Evolutionary conservation across 2,888 invertebrate genomes (phyloP).

Genomic region (Stratiomys singularior): DNA sequence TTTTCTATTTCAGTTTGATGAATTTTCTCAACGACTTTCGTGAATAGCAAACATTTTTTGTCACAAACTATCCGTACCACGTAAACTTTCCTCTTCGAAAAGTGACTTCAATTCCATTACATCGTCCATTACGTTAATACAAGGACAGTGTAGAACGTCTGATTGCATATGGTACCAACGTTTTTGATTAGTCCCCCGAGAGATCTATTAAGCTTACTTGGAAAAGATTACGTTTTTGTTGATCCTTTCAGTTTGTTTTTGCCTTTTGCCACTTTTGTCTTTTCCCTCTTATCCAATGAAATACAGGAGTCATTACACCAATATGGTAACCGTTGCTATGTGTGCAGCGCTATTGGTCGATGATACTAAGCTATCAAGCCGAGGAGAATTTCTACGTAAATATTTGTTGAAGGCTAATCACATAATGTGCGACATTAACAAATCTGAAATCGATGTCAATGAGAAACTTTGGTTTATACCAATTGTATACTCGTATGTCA

Average conservation of each 20-base stretch:
- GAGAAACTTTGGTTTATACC: too few relatives aligned
- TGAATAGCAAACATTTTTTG: too few relatives aligned
- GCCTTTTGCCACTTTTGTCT: not conserved
- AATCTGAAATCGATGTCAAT: too few relatives aligned
- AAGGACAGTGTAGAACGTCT: conserved; percentile 46
- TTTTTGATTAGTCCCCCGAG: conserved; percentile 52
- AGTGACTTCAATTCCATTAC: conserved; percentile 50
- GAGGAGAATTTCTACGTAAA: conserved; percentile 36
- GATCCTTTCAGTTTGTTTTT: conserved; percentile 42
- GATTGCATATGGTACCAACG: conserved; percentile 51
- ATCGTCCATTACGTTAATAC: conserved; percentile 51
- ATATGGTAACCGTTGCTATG: not conserved
- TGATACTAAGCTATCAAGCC: not conserved
- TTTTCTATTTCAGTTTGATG: too few relatives aligned
- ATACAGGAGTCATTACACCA: conserved; percentile 6
- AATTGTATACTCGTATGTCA: too few relatives aligned
- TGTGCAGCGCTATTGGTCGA: not conserved
- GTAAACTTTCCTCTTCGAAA: conserved; percentile 13
- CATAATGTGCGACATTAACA: not conserved
- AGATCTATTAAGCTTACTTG: conserved; percentile 52
- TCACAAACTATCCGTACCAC: not conserved
- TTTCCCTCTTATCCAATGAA: not conserved
- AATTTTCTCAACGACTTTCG: too few relatives aligned
- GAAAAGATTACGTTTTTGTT: conserved; percentile 51
- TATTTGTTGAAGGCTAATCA: conserved; percentile 51